Percentiles rank a stretch among this genome's conserved stretches.
phyloP scores from a whole-genome alignment of 1,140 invertebrate species.

The Diorhabda elongata region DNA sequence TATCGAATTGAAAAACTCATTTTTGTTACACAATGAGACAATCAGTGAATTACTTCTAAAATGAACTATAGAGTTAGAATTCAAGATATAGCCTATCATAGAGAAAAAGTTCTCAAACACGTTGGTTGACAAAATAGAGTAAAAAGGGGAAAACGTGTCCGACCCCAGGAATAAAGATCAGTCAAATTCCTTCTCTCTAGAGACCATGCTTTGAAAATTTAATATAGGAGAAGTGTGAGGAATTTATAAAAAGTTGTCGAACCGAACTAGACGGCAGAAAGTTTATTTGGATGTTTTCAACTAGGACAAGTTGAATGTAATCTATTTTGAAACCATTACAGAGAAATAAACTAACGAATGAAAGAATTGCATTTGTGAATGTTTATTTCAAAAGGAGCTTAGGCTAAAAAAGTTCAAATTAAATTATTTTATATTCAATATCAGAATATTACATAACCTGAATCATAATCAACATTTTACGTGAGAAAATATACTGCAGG shows the following conservation, averaged over 20 bases:
- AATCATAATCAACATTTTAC: too few species aligned
- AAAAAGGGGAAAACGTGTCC: constrained; percentile 1
- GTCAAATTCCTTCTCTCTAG: not conserved
- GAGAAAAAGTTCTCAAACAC: not conserved
- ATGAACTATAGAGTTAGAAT: too few species aligned
- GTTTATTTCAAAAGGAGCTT: too few species aligned
- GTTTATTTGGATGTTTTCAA: constrained; percentile 2
- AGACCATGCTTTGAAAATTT: constrained; percentile 2
- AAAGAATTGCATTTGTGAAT: too few species aligned
- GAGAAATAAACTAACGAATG: not conserved
- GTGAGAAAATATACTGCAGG: too few species aligned
- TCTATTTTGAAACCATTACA: not conserved
- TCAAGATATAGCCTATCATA: too few species aligned
- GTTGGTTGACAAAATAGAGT: constrained; percentile 1
- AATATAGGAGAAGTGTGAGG: constrained; percentile 1
- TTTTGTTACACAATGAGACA: too few species aligned
- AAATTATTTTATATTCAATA: too few species aligned
- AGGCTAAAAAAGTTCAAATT: too few species aligned
- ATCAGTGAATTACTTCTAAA: too few species aligned
- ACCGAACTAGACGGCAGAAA: not conserved
- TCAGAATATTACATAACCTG: too few species aligned
- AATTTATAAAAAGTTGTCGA: not conserved
- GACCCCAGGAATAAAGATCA: constrained; percentile 1
- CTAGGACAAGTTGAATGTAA: not conserved
- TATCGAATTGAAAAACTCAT: too few species aligned